These are phyloP conservation scores for Nyctibius grandis DNA, from an alignment of 2,797 vertebrate genomes.

Conservation along the genomic window DNA sequence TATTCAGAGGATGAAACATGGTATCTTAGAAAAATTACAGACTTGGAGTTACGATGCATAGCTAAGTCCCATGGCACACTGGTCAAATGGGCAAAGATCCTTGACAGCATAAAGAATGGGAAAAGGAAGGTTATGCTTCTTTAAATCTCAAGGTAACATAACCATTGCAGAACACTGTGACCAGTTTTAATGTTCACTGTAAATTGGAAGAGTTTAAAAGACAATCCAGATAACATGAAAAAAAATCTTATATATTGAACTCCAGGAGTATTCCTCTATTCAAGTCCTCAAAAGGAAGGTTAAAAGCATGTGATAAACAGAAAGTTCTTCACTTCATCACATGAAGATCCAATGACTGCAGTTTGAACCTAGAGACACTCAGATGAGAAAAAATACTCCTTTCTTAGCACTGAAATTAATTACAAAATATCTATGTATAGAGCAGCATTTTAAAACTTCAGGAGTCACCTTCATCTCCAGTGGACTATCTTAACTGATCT, in stretches of 20 bases:
- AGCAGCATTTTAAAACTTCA: background rate
- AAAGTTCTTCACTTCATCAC: background rate
- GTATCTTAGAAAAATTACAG: background rate
- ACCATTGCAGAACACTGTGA: background rate
- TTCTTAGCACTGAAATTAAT: background rate
- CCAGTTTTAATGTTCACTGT: background rate
- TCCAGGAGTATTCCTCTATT: background rate
- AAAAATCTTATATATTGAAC: background rate
- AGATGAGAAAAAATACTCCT: background rate
- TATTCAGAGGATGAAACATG: background rate
- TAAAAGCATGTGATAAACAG: background rate
- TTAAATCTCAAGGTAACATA: constrained; percentile 1
- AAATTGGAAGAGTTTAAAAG: constrained; percentile 18
- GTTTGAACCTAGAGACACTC: background rate
- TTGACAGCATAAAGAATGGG: background rate
- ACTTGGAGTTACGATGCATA: background rate
- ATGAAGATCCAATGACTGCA: background rate
- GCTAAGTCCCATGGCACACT: background rate
- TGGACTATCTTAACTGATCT: background rate
- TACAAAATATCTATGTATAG: background rate
- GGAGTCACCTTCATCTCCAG: background rate
- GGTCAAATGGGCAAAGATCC: background rate
- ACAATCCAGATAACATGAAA: background rate
- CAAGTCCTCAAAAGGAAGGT: background rate
- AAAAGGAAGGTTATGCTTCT: constrained; percentile 18